Evolutionary conservation across 2,888 invertebrate species (phyloP).

Genomic region (Schizotus pectinicornis): DNA sequence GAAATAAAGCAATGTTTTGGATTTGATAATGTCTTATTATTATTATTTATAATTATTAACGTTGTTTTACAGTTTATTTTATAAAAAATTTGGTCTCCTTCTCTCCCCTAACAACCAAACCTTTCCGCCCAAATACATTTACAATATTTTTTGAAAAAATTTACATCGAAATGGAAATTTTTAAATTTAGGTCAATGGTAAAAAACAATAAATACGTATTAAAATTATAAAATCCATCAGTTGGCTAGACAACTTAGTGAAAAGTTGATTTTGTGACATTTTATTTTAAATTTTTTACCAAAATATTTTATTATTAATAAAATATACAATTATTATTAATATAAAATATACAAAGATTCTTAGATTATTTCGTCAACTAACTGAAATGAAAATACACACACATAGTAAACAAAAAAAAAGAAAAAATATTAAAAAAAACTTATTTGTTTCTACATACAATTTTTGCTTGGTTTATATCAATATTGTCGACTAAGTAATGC

Average conservation of each 20-base stretch:
- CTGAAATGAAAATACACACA: constrained; percentile 9
- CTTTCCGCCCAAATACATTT: too few species aligned
- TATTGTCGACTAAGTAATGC: constrained; percentile 15
- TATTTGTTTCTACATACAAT: constrained; percentile 5
- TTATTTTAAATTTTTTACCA: constrained; percentile 7
- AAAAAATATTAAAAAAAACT: constrained; percentile 6
- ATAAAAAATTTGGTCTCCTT: too few species aligned
- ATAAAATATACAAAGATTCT: constrained; percentile 12
- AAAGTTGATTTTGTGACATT: constrained; percentile 8
- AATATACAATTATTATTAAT: constrained; percentile 4
- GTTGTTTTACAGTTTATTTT: too few species aligned
- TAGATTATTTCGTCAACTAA: constrained; percentile 10
- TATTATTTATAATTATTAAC: too few species aligned
- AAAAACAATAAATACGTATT: too few species aligned
- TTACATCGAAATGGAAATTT: too few species aligned
- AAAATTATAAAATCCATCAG: too few species aligned
- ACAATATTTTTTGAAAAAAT: too few species aligned
- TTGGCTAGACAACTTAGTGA: constrained; percentile 10
- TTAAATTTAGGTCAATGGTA: too few species aligned
- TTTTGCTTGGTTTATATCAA: constrained; percentile 13
- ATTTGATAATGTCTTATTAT: too few species aligned
- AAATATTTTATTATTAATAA: constrained; percentile 6
- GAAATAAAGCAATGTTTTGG: too few species aligned
- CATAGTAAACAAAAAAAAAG: constrained; percentile 6
- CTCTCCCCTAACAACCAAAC: too few species aligned